Conservation (phyloP, 2,113 vertebrate species). For the Mustelus asterias region DNA sequence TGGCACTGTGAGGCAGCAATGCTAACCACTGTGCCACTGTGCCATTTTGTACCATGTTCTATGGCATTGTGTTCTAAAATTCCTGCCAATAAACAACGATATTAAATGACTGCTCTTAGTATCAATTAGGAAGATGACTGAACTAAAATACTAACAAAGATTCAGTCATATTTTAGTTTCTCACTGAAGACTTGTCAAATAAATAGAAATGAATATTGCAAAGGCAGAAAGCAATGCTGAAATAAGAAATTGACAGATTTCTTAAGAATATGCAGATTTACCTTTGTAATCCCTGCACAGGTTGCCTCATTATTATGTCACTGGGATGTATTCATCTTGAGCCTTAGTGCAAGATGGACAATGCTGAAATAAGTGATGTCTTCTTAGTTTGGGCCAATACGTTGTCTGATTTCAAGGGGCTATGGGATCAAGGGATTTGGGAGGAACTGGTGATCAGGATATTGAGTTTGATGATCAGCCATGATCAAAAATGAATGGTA, state of each 20-base stretch:
- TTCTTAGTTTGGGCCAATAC: too few relatives aligned
- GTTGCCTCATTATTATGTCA: background rate
- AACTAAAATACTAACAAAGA: background rate
- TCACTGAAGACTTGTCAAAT: background rate
- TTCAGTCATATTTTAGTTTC: background rate
- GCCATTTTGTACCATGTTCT: slow-evolving; percentile 29
- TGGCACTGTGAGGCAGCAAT: too few relatives aligned
- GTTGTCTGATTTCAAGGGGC: too few relatives aligned
- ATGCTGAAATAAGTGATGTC: background rate
- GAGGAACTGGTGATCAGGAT: too few relatives aligned
- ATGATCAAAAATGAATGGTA: too few relatives aligned
- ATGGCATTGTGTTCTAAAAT: slow-evolving; percentile 5
- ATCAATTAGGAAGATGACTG: background rate
- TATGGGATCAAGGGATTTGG: too few relatives aligned
- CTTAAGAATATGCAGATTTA: background rate
- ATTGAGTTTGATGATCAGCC: too few relatives aligned
- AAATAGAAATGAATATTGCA: background rate
- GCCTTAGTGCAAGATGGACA: background rate
- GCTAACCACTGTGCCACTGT: too few relatives aligned
- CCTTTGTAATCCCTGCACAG: background rate
- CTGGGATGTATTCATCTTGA: background rate
- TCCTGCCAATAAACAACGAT: background rate
- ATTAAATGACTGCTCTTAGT: background rate
- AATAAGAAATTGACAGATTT: background rate
- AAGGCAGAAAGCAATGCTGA: background rate